phyloP scores from a whole-genome alignment of 2,888 invertebrate species.

The Gnatocerus cornutus region DNA sequence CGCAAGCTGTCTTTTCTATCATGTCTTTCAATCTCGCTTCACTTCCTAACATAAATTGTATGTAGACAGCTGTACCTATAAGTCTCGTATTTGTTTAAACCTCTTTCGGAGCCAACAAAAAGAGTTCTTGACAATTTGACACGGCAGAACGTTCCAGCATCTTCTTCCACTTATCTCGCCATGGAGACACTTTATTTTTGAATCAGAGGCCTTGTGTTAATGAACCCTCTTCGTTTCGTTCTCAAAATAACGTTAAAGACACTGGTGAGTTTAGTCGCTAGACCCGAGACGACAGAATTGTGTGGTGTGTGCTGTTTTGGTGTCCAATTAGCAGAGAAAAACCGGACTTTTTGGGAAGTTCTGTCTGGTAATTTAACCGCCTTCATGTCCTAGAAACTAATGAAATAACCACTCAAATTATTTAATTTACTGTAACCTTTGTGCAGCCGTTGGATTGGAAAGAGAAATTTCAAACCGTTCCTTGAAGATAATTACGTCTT shows the following conservation, averaged over 20 bases:
- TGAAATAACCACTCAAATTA: conserved; percentile 29
- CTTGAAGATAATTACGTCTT: conserved; percentile 12
- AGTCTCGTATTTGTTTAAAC: neutral
- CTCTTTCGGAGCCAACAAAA: neutral
- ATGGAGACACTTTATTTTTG: conserved; percentile 49
- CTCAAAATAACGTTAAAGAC: conserved; percentile 56
- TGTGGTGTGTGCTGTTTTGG: conserved; percentile 34
- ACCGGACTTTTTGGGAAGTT: conserved; percentile 16
- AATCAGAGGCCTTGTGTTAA: conserved; percentile 54
- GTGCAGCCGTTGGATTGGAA: conserved; percentile 3
- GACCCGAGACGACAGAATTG: conserved; percentile 44
- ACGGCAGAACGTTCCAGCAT: conserved; percentile 5
- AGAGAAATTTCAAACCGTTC: conserved; percentile 8
- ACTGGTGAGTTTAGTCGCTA: conserved; percentile 45
- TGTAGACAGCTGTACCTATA: conserved; percentile 8
- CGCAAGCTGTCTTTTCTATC: neutral
- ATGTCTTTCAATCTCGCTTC: neutral
- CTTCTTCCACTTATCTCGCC: conserved; percentile 18
- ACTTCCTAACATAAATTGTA: conserved; percentile 1
- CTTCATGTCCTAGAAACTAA: conserved; percentile 22
- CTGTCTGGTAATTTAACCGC: conserved; percentile 27
- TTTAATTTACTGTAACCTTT: conserved; percentile 20
- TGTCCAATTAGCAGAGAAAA: conserved; percentile 24
- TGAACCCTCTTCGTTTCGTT: conserved; percentile 56
- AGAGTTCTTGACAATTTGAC: conserved; percentile 8